Evolutionary conservation across 2,113 vertebrate genomes (phyloP).

Genomic region (Anguilla rostrata): DNA sequence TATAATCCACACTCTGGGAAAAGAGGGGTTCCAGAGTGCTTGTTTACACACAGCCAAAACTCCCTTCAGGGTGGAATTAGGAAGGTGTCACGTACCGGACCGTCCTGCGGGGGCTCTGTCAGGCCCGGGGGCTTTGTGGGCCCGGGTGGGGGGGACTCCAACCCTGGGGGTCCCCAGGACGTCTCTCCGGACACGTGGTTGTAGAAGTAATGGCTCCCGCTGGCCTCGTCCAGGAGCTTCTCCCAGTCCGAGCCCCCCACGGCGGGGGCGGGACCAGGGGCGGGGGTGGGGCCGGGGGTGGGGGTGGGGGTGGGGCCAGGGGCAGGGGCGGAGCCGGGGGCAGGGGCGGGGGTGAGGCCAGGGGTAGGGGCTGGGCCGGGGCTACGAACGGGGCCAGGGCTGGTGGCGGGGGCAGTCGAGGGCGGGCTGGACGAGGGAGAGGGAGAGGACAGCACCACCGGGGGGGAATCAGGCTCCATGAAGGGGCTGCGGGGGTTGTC

Average conservation of each 20-base stretch:
- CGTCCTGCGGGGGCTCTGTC: neutral
- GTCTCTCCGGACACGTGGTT: slow-evolving; percentile 74
- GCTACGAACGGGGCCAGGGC: slow-evolving; percentile 40
- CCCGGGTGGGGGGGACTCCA: neutral
- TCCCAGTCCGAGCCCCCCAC: slow-evolving; percentile 66
- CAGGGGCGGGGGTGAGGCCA: slow-evolving; percentile 28
- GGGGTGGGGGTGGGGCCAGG: slow-evolving; percentile 52
- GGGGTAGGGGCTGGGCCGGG: too few species aligned
- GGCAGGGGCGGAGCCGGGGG: slow-evolving; percentile 34
- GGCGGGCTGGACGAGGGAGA: slow-evolving; percentile 14
- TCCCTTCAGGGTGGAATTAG: neutral
- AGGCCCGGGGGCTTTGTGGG: neutral
- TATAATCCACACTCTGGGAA: too few species aligned
- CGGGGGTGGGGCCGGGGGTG: slow-evolving; percentile 46
- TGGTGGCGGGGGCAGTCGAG: slow-evolving; percentile 48
- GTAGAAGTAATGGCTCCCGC: slow-evolving; percentile 78
- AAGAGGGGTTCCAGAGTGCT: too few species aligned
- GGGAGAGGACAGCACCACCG: slow-evolving; percentile 26
- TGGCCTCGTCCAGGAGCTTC: slow-evolving; percentile 72
- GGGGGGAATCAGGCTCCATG: slow-evolving; percentile 30
- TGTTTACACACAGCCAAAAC: neutral
- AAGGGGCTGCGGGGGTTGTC: slow-evolving; percentile 63
- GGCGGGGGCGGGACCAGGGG: slow-evolving; percentile 48
- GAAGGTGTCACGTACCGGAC: slow-evolving; percentile 46
- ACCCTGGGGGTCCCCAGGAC: slow-evolving; percentile 70